Percentiles rank a stretch among this genome's conserved stretches.
Evolutionary conservation across 2,113 vertebrate species (phyloP).

Genomic region (Podocnemis expansa): DNA sequence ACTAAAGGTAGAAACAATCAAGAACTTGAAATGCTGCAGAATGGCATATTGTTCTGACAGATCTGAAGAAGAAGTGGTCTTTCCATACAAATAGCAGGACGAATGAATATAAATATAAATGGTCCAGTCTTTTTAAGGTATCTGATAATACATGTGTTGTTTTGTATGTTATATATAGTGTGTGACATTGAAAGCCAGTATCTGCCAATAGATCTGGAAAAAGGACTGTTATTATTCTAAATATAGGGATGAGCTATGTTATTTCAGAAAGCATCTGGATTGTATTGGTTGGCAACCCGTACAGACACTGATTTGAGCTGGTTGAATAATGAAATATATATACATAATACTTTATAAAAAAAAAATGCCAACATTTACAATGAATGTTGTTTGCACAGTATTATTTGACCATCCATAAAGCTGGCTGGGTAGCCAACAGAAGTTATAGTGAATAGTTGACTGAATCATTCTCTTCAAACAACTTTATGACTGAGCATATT

Average conservation of each 20-base stretch:
- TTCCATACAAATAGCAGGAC: background rate
- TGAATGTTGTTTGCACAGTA: background rate
- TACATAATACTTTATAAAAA: background rate
- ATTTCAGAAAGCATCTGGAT: constrained; percentile 35
- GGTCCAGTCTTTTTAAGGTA: background rate
- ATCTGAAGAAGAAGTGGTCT: background rate
- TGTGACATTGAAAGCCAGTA: background rate
- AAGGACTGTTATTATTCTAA: background rate
- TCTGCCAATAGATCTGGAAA: constrained; percentile 18
- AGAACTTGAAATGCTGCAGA: background rate
- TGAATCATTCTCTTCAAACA: too few relatives aligned
- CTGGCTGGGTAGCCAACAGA: background rate
- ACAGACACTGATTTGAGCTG: constrained; percentile 26
- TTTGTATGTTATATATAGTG: background rate
- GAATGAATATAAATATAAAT: background rate
- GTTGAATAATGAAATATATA: constrained; percentile 36
- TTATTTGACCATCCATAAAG: background rate
- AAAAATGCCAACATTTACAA: background rate
- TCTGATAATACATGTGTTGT: background rate
- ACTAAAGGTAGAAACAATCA: background rate
- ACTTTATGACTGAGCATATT: background rate
- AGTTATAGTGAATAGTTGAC: background rate
- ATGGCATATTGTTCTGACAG: background rate
- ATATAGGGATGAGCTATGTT: background rate
- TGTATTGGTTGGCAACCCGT: constrained; percentile 1